These are phyloP conservation scores for Gasterosteus aculeatus DNA, from an alignment of 2,113 vertebrate genomes.

Conservation along the genomic window DNA sequence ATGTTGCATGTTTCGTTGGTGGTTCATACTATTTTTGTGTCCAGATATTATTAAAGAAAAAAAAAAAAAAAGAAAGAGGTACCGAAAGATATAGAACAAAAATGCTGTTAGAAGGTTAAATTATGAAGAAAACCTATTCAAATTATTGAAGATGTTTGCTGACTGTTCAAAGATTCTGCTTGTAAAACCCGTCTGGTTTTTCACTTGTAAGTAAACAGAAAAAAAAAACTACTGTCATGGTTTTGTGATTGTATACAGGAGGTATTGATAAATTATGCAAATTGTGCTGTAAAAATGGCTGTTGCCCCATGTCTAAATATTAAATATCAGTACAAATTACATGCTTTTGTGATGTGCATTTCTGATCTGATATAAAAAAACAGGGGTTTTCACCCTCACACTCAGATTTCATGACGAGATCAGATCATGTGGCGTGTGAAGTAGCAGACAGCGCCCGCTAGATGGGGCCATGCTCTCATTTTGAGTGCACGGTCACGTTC, in stretches of 20 bases:
- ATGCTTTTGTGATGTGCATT: conserved; percentile 8
- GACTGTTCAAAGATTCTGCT: conserved; percentile 92
- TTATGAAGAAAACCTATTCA: conserved; percentile 77
- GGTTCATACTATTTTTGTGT: conserved; percentile 89
- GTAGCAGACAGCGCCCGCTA: conserved; percentile 29
- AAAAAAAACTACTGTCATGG: conserved; percentile 85
- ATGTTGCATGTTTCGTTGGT: conserved; percentile 96
- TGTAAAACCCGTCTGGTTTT: conserved; percentile 95
- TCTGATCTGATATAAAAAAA: neutral
- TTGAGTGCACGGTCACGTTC: neutral
- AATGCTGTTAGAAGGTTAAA: conserved; percentile 47
- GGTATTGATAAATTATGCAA: conserved; percentile 96
- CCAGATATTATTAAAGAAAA: conserved; percentile 81
- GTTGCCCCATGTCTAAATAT: conserved; percentile 91
- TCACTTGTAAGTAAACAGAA: conserved; percentile 91
- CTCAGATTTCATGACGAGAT: neutral
- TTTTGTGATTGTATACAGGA: conserved; percentile 98
- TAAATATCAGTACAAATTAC: conserved; percentile 91
- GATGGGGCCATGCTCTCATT: conserved; percentile 29
- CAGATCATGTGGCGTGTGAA: neutral
- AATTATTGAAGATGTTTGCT: conserved; percentile 81
- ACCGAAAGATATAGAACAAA: conserved; percentile 69
- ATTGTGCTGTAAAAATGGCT: conserved; percentile 97
- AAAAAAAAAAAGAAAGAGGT: conserved; percentile 58
- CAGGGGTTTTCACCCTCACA: no score